Base-by-base conservation (phyloP, 1,140 invertebrate genomes). In the Drosophila sucinea region DNA sequence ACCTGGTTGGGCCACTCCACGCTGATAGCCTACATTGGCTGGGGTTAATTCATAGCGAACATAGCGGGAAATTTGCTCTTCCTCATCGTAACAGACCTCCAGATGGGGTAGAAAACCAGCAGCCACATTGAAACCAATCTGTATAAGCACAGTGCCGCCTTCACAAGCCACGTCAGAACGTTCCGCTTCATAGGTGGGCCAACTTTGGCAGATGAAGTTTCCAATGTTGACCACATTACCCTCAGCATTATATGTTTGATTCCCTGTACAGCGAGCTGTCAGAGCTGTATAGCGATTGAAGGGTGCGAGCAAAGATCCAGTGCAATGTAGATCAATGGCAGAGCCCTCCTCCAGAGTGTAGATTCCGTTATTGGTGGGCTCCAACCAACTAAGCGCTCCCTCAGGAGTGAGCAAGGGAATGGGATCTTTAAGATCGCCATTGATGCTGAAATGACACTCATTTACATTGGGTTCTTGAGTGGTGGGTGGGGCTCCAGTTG, bases 111-210 rank as follows among this genome's bases (percentile, higher is more conserved):
- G 17, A 5, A 90, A 62, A 3, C 90, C 80, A 25, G 70, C 73
- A 1, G 77, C 78, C 27, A 90, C 78, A 38, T 82, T 61, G 35
- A 91, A 91, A 7, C 90, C 90, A 32, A 91, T 79, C 25, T 90
- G 69, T 2, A 90, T 38, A 3, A 90, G 61, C 7, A 78, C 77
- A 1, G 83, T 78, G 38, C 77, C 85, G 4, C 79, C 79, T 1
- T 41, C 32, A 40, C 92, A 92, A 0, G 65, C 30, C 1, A 61
- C 25, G 4, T 74, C 76, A 0, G 74, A 73, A 7, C 87, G 83
- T 8, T 67, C 10, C 0, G 92, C 92, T 5, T 73, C 82, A 55
- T 92, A 89, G 1, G 44, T 79, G 2, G 84, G 78, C 72, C 80
- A 79, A 27, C 67, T 73, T 25, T 77, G 84, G 40, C 86, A 93